Evolutionary conservation across 2,113 vertebrate genomes (phyloP), one percentile per base, ranked within the genome.

Genomic region (Engraulis encrasicolus): DNA sequence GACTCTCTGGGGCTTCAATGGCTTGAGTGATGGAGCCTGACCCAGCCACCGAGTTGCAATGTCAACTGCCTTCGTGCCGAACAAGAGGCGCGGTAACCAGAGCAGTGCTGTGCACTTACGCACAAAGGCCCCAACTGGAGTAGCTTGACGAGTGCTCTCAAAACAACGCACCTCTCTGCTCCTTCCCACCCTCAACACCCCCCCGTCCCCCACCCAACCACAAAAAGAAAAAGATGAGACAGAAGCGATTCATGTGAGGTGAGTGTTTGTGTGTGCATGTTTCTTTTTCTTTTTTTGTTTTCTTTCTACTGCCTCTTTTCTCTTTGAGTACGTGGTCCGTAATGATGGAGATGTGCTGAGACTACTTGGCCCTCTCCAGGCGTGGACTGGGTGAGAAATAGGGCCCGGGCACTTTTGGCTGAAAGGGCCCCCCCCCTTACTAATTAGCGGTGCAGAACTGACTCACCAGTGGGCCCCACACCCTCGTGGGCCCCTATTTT

Each of bases 331-430:
- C 31, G 78, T 88, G 61, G 81, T 78, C 86, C 78, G n/a, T 78
- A 88, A 86, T 92, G 91, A 94, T 90, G 91, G 91, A 92, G 91
- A 91, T 88, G 91, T 92, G 90, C 87, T 87, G 89, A 90, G 89
- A 91, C 92, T 92, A 93, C 93, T 94, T 95, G 89, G 91, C 91
- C 90, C 89, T 92, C 90, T 92, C 91, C 88, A n/a, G n/a, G n/a
- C n/a, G n/a, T n/a, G n/a, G n/a, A n/a, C n/a, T n/a, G n/a, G n/a
- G n/a, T n/a, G n/a, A n/a, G n/a, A n/a, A n/a, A n/a, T n/a, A n/a
- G n/a, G n/a, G n/a, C n/a, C n/a, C n/a, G n/a, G n/a, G n/a, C n/a
- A n/a, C n/a, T n/a, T n/a, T n/a, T n/a, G n/a, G n/a, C n/a, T n/a
- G n/a, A n/a, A n/a, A n/a, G n/a, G n/a, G n/a, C n/a, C n/a, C n/a